phyloP scores from a whole-genome alignment of 2,888 invertebrate species.

The Azorinus chamasolen region DNA sequence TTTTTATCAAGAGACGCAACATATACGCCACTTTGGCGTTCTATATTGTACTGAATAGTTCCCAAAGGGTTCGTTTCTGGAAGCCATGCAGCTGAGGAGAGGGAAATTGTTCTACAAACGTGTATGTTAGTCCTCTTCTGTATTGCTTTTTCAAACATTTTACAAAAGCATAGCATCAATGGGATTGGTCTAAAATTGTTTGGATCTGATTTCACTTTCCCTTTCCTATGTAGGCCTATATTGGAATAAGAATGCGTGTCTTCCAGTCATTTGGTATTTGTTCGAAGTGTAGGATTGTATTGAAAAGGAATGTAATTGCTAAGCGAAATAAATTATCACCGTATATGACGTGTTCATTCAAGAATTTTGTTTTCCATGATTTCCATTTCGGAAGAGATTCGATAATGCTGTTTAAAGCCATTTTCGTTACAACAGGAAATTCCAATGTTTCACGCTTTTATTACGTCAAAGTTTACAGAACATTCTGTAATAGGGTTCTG shows the following conservation, averaged over 20 bases:
- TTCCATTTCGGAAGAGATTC: constrained; percentile 7
- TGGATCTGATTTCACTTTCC: constrained; percentile 25
- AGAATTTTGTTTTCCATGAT: constrained; percentile 18
- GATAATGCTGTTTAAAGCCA: constrained; percentile 6
- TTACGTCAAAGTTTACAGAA: constrained; percentile 23
- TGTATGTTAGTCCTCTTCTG: constrained; percentile 1
- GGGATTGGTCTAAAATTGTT: constrained; percentile 36
- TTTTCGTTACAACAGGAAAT: neutral
- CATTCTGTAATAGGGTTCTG: constrained; percentile 9
- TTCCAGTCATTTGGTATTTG: constrained; percentile 21
- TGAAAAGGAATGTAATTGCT: constrained; percentile 14
- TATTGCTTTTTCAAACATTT: constrained; percentile 38
- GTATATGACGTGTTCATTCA: constrained; percentile 23
- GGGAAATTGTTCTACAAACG: constrained; percentile 14
- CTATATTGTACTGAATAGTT: constrained; percentile 1
- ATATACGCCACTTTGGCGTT: constrained; percentile 1
- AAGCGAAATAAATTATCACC: neutral
- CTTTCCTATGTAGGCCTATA: constrained; percentile 37
- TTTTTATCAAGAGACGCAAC: constrained; percentile 11
- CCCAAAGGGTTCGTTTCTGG: constrained; percentile 2
- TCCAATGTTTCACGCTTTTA: neutral
- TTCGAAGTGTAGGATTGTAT: constrained; percentile 10
- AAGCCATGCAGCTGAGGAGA: constrained; percentile 40
- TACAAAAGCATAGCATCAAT: constrained; percentile 24
- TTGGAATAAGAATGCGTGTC: constrained; percentile 23